Conservation (phyloP, 2,797 vertebrate species). For the Luscinia megarhynchos region DNA sequence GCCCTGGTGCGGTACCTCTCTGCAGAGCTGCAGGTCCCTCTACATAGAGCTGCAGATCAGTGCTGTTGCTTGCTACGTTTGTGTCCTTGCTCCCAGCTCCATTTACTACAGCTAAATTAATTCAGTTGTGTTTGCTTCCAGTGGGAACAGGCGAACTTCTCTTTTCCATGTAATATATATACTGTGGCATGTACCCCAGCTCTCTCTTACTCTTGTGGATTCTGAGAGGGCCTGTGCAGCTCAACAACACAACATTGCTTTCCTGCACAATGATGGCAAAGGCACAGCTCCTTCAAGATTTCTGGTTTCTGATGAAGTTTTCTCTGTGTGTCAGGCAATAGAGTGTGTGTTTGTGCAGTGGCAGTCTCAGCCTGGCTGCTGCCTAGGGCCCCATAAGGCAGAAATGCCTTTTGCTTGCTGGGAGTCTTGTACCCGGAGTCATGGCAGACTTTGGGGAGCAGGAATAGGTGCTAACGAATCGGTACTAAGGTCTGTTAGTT, state of each 20-base stretch:
- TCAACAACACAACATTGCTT: neutral
- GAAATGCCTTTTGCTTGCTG: neutral
- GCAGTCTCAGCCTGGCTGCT: neutral
- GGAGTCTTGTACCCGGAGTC: neutral
- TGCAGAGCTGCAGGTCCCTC: neutral
- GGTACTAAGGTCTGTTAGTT: neutral
- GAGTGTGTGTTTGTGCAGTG: neutral
- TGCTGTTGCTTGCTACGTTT: neutral
- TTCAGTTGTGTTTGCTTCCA: neutral
- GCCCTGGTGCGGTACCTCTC: neutral
- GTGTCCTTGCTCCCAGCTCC: neutral
- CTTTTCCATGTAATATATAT: neutral
- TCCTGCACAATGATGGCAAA: neutral
- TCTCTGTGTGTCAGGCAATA: neutral
- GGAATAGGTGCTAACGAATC: rapidly evolving
- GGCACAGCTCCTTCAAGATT: neutral
- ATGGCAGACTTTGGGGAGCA: neutral
- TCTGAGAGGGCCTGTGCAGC: neutral
- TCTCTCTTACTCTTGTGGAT: neutral
- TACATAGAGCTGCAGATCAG: neutral
- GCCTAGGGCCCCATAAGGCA: neutral
- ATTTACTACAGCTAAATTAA: neutral
- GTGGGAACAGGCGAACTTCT: neutral
- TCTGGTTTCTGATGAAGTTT: neutral
- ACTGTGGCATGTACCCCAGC: rapidly evolving